These are phyloP conservation scores for Capitulum mitella DNA, from an alignment of 2,888 invertebrate genomes.

Conservation along the genomic window DNA sequence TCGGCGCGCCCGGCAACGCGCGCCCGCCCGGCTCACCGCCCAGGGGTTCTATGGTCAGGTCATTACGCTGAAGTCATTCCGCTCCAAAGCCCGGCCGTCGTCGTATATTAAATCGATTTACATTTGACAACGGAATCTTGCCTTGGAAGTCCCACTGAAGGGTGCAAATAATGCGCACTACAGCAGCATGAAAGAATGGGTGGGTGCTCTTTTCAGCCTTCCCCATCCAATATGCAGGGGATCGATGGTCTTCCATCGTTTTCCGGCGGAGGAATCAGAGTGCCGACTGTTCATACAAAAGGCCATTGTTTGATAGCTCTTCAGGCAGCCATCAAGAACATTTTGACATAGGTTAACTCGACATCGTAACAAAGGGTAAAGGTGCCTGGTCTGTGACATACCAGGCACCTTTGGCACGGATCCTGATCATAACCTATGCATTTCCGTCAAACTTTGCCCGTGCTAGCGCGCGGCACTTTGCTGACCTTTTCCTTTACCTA, in stretches of 20 bases:
- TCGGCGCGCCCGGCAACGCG: no score
- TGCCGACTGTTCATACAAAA: background rate
- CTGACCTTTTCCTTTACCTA: no score
- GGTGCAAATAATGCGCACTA: background rate
- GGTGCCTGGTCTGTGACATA: no score
- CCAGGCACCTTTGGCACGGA: no score
- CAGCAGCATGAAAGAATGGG: background rate
- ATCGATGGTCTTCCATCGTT: background rate
- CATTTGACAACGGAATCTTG: background rate
- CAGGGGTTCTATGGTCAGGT: background rate
- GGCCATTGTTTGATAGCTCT: background rate
- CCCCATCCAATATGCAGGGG: background rate
- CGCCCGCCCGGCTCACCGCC: no score
- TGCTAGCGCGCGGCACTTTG: no score
- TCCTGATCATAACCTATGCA: no score
- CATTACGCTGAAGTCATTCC: background rate
- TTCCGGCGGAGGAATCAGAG: background rate
- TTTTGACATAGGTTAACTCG: background rate
- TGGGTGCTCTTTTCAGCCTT: background rate
- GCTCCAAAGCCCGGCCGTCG: background rate
- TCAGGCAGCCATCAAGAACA: background rate
- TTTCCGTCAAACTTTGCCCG: no score
- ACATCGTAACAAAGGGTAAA: no score
- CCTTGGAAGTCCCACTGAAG: background rate
- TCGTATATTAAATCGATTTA: background rate